phyloP scores from a whole-genome alignment of 2,888 invertebrate species.

The Dasypolia templi region DNA sequence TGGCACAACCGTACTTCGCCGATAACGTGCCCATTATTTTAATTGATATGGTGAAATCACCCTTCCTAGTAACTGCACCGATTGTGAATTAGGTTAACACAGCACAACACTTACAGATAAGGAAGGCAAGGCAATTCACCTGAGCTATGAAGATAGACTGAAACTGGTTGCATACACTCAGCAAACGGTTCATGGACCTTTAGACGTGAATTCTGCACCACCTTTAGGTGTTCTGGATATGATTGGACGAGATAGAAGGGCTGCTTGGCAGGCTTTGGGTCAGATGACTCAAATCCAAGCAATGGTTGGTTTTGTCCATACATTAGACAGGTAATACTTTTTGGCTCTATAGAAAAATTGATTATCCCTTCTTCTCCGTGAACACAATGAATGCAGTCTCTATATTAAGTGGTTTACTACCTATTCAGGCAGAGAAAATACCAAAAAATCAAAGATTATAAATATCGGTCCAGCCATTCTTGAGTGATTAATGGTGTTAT shows the following conservation, averaged over 20 bases:
- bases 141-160: constrained; percentile 98
- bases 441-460: no score
- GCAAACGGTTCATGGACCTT: constrained; percentile 96
- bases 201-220: constrained; percentile 93
- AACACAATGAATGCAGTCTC: background rate
- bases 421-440: no score
- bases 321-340: constrained; percentile 92
- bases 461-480: no score
- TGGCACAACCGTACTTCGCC: constrained; percentile 7
- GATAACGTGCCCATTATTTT: constrained; percentile 38
- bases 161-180: constrained; percentile 97
- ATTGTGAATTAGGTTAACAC: constrained; percentile 22
- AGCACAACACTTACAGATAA: constrained; percentile 92
- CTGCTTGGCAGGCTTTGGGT: constrained; percentile 98
- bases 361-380: background rate
- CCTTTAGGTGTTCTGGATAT: constrained; percentile 98
- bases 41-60: constrained; percentile 26
- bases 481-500: no score
- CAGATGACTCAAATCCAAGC: constrained; percentile 96
- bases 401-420: background rate
- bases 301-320: constrained; percentile 97
- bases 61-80: constrained; percentile 31
- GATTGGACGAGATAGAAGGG: constrained; percentile 97
- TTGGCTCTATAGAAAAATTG: background rate
- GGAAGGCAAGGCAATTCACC: constrained; percentile 98